Evolutionary conservation across 2,113 vertebrate species (phyloP).

Genomic region (Puma concolor): DNA sequence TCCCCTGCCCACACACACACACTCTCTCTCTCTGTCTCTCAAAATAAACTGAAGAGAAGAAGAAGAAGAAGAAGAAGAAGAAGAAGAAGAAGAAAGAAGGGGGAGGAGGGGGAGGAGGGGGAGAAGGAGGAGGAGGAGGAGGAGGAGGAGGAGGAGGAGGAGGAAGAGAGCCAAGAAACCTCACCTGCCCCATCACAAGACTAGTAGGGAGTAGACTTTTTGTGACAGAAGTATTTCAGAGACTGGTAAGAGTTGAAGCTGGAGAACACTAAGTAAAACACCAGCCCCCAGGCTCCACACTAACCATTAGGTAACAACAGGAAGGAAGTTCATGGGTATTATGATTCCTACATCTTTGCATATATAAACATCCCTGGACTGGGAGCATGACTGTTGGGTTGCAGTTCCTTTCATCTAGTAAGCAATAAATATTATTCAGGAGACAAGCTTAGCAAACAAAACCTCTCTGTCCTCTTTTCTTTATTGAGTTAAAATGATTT

Average conservation of each 20-base stretch:
- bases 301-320: background rate
- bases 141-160: no score
- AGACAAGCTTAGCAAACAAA: background rate
- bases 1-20: no score
- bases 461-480: background rate
- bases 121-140: no score
- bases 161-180: background rate
- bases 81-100: no score
- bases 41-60: no score
- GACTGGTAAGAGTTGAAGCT: background rate
- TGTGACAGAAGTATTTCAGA: background rate
- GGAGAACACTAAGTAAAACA: background rate
- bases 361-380: background rate
- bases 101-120: no score
- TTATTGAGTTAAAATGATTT: background rate
- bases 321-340: background rate
- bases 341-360: background rate
- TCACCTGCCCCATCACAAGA: accelerated
- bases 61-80: no score
- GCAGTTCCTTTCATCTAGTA: background rate
- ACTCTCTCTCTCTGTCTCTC: no score
- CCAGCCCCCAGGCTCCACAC: background rate
- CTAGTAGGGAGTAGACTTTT: background rate
- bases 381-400: background rate
- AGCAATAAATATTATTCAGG: background rate